Evolutionary conservation across 1,140 invertebrate genomes (phyloP).

Genomic region (Drosophila subobscura): DNA sequence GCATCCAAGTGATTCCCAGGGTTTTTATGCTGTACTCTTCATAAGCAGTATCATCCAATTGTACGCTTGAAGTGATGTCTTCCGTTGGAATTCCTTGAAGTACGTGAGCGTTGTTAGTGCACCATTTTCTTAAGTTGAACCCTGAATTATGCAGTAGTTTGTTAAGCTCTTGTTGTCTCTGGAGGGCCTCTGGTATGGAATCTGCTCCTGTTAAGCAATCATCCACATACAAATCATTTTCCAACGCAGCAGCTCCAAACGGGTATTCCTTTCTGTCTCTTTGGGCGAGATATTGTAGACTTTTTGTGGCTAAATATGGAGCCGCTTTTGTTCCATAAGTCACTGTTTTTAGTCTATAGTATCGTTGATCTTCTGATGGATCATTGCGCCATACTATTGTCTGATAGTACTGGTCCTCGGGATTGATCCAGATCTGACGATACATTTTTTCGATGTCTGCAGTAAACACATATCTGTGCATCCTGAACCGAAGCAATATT

Average conservation of each 20-base stretch:
- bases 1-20: background rate
- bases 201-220: too few relatives aligned
- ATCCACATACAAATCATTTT: too few relatives aligned
- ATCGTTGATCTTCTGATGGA: slow-evolving; percentile 34
- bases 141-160: too few relatives aligned
- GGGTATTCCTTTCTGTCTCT: too few relatives aligned
- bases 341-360: slow-evolving; percentile 9
- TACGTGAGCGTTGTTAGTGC: too few relatives aligned
- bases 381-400: slow-evolving; percentile 72
- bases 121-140: too few relatives aligned
- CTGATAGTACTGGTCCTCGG: slow-evolving; percentile 66
- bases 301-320: background rate
- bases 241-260: too few relatives aligned
- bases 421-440: slow-evolving; percentile 56
- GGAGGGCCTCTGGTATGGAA: too few relatives aligned
- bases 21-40: background rate
- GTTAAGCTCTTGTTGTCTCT: too few relatives aligned
- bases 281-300: background rate
- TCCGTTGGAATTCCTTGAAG: background rate
- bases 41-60: background rate
- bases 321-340: slow-evolving; percentile 64
- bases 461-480: background rate
- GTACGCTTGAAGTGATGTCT: background rate
- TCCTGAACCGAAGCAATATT: background rate
- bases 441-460: slow-evolving; percentile 77